Percentiles rank a stretch among this genome's conserved stretches.
Conservation (phyloP, 2,888 invertebrate species). For the Mayetiola destructor region DNA sequence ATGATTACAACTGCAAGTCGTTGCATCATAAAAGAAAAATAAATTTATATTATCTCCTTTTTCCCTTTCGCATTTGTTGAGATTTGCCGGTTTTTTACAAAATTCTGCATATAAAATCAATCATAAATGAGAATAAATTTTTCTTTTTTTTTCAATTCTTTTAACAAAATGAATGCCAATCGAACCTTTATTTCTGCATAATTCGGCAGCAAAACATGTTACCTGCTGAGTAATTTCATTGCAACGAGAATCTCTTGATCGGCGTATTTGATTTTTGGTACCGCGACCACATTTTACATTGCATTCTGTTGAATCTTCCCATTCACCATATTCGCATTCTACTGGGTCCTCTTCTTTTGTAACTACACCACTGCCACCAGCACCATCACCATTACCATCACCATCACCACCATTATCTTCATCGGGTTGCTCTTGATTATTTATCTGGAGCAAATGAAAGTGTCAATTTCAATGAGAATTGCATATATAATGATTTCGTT, state of each 20-base stretch:
- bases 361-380: too few species aligned
- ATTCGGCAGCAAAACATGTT: conserved; percentile 2
- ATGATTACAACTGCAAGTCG: neutral
- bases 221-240: conserved; percentile 7
- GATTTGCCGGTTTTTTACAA: neutral
- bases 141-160: neutral
- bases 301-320: conserved; percentile 75
- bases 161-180: neutral
- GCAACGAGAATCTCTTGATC: conserved; percentile 17
- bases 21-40: neutral
- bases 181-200: neutral
- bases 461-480: too few species aligned
- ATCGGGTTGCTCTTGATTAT: too few species aligned
- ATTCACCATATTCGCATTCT: conserved; percentile 49
- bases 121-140: neutral
- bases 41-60: neutral
- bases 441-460: too few species aligned
- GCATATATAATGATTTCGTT: too few species aligned
- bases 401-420: too few species aligned
- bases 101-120: neutral
- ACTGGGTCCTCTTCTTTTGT: too few species aligned
- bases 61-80: neutral
- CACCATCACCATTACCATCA: too few species aligned
- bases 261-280: conserved; percentile 45
- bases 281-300: conserved; percentile 67